phyloP scores from a whole-genome alignment of 2,797 vertebrate species.

The Falco naumanni region DNA sequence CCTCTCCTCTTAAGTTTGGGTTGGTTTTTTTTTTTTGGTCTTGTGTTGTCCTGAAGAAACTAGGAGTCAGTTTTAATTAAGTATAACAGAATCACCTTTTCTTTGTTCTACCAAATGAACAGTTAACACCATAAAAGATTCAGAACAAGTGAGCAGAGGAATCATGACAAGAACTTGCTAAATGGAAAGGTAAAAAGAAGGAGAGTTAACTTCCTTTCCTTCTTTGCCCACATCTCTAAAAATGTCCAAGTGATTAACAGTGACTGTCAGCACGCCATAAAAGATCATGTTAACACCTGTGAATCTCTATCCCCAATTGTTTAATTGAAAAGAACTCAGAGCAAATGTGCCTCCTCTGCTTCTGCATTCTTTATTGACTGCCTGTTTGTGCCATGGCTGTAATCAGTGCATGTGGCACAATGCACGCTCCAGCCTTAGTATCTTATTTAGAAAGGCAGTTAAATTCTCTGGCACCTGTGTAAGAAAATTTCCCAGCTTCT shows the following conservation, averaged over 20 bases:
- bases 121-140: background rate
- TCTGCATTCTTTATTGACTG: background rate
- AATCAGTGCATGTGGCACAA: background rate
- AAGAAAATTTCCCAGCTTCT: background rate
- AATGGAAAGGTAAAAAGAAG: background rate
- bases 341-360: background rate
- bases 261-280: background rate
- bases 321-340: background rate
- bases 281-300: background rate
- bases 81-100: background rate
- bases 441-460: background rate
- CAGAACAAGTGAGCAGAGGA: background rate
- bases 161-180: background rate
- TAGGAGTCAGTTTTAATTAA: background rate
- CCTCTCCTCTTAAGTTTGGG: background rate
- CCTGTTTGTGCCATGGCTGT: background rate
- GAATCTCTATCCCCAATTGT: background rate
- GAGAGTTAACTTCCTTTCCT: background rate
- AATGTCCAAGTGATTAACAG: background rate
- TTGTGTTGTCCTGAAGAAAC: background rate
- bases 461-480: slow-evolving; percentile 1
- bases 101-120: background rate
- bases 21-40: background rate
- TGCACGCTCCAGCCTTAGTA: background rate
- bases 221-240: background rate